Percentiles rank a stretch among this genome's conserved stretches.
These are phyloP conservation scores for Trinectes maculatus DNA, from an alignment of 2,113 vertebrate species.

Conservation along the genomic window DNA sequence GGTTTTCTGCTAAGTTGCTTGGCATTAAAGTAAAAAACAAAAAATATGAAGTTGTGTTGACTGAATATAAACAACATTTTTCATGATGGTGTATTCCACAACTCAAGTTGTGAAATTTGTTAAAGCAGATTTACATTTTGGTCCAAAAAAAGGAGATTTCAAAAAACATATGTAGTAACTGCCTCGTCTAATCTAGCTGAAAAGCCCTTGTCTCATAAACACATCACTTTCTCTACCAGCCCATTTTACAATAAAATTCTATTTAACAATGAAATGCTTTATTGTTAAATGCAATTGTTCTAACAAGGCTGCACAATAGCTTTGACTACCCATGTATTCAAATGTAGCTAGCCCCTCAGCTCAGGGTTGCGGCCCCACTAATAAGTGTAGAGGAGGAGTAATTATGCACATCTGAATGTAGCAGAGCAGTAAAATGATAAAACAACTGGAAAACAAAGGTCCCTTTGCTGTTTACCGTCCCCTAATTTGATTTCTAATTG, in stretches of 20 bases:
- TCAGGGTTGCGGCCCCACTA: constrained; percentile 40
- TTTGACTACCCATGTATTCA: constrained; percentile 34
- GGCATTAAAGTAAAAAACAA: background rate
- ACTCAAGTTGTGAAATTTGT: too few relatives aligned
- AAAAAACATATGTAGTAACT: background rate
- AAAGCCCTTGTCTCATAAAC: too few relatives aligned
- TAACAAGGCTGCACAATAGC: constrained; percentile 20
- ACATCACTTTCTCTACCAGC: too few relatives aligned
- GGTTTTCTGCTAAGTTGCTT: background rate
- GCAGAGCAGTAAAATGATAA: constrained; percentile 49
- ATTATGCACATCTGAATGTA: constrained; percentile 60
- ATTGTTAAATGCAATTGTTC: too few relatives aligned
- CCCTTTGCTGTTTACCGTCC: constrained; percentile 60
- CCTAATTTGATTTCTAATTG: constrained; percentile 72
- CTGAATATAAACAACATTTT: constrained; percentile 3
- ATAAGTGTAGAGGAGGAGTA: constrained; percentile 53
- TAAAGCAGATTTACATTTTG: constrained; percentile 5
- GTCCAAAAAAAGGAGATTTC: background rate
- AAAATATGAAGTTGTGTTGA: too few relatives aligned
- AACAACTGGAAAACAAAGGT: constrained; percentile 65
- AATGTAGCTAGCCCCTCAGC: constrained; percentile 42
- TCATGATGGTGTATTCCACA: too few relatives aligned
- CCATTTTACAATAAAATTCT: too few relatives aligned
- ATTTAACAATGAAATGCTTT: too few relatives aligned
- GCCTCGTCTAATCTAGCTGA: too few relatives aligned